phyloP scores from a whole-genome alignment of 2,888 invertebrate genomes.

The Syritta pipiens region DNA sequence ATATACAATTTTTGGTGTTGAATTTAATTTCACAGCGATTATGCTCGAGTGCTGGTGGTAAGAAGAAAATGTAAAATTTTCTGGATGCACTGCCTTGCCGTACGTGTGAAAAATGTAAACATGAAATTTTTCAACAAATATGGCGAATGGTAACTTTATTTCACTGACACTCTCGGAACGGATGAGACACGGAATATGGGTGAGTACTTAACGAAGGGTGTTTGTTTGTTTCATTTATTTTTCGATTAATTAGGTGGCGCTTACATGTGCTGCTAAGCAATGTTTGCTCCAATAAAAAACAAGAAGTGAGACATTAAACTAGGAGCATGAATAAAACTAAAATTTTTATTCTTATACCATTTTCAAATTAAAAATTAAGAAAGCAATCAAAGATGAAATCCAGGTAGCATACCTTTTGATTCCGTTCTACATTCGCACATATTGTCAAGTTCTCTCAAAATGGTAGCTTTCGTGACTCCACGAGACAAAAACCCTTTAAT shows the following conservation, averaged over 20 bases:
- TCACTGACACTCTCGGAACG: slow-evolving; percentile 54
- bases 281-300: no score
- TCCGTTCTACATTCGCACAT: no score
- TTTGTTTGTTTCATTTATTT: not conserved
- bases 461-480: no score
- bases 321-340: no score
- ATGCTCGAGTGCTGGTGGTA: slow-evolving; percentile 34
- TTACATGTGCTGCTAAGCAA: not conserved
- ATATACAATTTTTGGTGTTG: slow-evolving; percentile 4
- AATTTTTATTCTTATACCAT: no score
- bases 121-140: slow-evolving; percentile 65
- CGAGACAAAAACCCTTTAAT: no score
- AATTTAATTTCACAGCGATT: slow-evolving; percentile 5
- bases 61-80: slow-evolving; percentile 44
- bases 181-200: slow-evolving; percentile 39
- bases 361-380: no score
- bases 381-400: no score
- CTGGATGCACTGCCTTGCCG: slow-evolving; percentile 43
- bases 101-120: slow-evolving; percentile 64
- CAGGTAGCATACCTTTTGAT: no score
- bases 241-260: not conserved
- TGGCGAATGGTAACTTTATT: slow-evolving; percentile 65
- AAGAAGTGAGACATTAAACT: no score
- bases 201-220: slow-evolving; percentile 48
- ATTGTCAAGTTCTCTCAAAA: no score